Base-by-base conservation (phyloP, 2,888 invertebrate genomes). In the Piscicola geometra region DNA sequence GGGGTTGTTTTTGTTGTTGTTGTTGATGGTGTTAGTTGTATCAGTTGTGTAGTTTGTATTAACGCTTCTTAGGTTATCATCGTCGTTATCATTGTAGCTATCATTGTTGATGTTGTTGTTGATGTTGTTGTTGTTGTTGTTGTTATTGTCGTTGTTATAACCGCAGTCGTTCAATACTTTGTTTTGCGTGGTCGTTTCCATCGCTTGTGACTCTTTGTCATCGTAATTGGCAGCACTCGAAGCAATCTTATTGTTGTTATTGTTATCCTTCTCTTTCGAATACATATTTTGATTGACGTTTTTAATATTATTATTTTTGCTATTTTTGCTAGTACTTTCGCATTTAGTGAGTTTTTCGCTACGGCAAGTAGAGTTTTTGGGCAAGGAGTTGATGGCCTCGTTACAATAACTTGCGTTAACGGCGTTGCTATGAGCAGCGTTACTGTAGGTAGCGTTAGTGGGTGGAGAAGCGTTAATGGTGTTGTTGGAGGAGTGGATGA, bases 351-450 rank as follows among this genome's bases (percentile, higher is more conserved):
- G 3, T 3, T 56, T 56, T 18, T 15, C 60, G 5, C 12, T 3
- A 56, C 21, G n/a, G n/a, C 60, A 56, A 25, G 21, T 21, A 5
- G 60, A 56, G n/a, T 56, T 18, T 56, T 21, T 56, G 60, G 60
- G 60, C 5, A 56, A n/a, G 3, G 60, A 56, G 25, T 21, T 56
- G n/a, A 56, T 56, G 60, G 60, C 25, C n/a, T 56, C 60, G 60
- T 56, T 56, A 25, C 60, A 25, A n/a, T 56, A 56, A 56, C 60
- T 56, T 3, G 60, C 60, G 25, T 56, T 56, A 21, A 47, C 12
- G 21, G 50, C 50, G 21, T 47, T 47, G 41, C 15, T 41, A 15
- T 41, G 41, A 15, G 41, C 41, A 41, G 41, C 41, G 41, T 41
- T 41, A 41, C 41, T 41, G 41, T 41, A 41, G 12, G 60, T 56